These are phyloP conservation scores for Orthosia gothica DNA, from an alignment of 2,888 invertebrate genomes.

Conservation along the genomic window DNA sequence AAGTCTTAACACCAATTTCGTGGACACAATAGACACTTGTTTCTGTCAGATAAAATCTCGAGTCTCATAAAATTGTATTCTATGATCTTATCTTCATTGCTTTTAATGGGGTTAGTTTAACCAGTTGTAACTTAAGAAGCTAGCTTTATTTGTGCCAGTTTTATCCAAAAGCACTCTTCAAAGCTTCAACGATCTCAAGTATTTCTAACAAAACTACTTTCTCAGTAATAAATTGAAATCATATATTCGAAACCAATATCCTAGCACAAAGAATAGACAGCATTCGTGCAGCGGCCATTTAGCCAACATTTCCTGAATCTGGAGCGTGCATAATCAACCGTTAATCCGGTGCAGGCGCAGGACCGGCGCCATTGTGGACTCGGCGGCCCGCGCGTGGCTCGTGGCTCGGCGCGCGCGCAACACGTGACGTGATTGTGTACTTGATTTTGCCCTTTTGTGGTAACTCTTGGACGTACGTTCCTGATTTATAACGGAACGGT, in stretches of 20 bases:
- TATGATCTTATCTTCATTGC: constrained; percentile 16
- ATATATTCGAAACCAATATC: constrained; percentile 50
- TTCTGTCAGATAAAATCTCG: constrained; percentile 46
- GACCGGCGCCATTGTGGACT: constrained; percentile 71
- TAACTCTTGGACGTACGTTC: constrained; percentile 74
- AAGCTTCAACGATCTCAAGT: background rate
- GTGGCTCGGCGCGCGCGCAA: constrained; percentile 87
- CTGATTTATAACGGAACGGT: constrained; percentile 69
- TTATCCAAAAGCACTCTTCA: background rate
- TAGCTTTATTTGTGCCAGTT: background rate
- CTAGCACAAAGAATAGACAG: constrained; percentile 75
- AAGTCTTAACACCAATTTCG: constrained; percentile 43
- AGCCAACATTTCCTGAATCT: constrained; percentile 86
- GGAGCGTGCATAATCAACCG: constrained; percentile 90
- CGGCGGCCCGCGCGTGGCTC: constrained; percentile 74
- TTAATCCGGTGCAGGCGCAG: constrained; percentile 83
- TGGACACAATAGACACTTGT: constrained; percentile 51
- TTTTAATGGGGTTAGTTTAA: background rate
- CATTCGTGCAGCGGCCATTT: constrained; percentile 81
- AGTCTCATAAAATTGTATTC: constrained; percentile 12
- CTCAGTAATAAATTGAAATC: constrained; percentile 31
- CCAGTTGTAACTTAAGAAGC: constrained; percentile 3
- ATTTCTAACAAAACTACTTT: constrained; percentile 13
- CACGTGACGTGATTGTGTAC: constrained; percentile 88
- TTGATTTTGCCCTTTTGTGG: constrained; percentile 86